Percentiles rank a stretch among this genome's conserved stretches.
phyloP scores from a whole-genome alignment of 2,113 vertebrate species.

The Hippoglossus stenolepis region DNA sequence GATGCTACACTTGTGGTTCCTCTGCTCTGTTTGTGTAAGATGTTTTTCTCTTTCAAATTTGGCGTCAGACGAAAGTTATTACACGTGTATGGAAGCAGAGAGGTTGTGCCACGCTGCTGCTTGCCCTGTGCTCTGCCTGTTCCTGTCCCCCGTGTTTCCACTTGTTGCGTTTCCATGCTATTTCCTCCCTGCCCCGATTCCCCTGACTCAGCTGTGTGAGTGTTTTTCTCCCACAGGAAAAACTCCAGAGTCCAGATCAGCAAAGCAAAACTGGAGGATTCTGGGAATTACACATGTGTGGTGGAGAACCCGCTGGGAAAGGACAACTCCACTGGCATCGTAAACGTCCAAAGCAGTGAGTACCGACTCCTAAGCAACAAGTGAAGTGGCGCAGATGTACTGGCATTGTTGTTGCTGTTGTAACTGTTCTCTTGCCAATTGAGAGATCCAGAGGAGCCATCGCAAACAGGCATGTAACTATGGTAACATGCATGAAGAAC shows the following conservation, averaged over 20 bases:
- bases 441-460: slow-evolving; percentile 61
- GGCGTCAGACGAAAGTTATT: not conserved
- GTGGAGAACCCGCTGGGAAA: slow-evolving; percentile 93
- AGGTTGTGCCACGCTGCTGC: slow-evolving; percentile 52
- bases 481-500: slow-evolving; percentile 69
- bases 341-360: slow-evolving; percentile 96
- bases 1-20: not conserved
- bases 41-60: not conserved
- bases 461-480: slow-evolving; percentile 61
- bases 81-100: not conserved
- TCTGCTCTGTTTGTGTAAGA: not conserved
- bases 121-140: slow-evolving; percentile 27
- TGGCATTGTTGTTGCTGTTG: slow-evolving; percentile 50
- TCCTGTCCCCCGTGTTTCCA: slow-evolving; percentile 56
- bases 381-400: slow-evolving; percentile 48
- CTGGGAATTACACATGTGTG: slow-evolving; percentile 97
- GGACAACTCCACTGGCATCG: slow-evolving; percentile 89
- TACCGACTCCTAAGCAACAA: slow-evolving; percentile 69
- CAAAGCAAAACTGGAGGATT: slow-evolving; percentile 92
- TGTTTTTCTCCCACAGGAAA: slow-evolving; percentile 88
- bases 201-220: slow-evolving; percentile 77
- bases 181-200: slow-evolving; percentile 70
- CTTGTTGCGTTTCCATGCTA: slow-evolving; percentile 68
- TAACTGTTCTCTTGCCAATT: slow-evolving; percentile 66
- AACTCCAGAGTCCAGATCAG: slow-evolving; percentile 96